phyloP scores from a whole-genome alignment of 2,797 vertebrate genomes.

The Gymnocypris eckloni region DNA sequence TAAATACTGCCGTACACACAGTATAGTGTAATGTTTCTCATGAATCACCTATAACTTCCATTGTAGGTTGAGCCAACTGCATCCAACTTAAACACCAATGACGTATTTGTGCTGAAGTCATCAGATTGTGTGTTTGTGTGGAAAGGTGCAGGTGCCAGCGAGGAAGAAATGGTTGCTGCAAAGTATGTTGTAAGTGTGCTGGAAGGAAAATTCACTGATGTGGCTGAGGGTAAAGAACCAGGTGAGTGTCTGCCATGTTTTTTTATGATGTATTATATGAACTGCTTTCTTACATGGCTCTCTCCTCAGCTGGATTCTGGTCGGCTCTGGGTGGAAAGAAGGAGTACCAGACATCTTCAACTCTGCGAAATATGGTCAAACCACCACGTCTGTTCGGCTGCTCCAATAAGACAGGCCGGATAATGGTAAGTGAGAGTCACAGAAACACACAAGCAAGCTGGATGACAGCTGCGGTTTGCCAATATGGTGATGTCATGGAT shows the following conservation, averaged over 20 bases:
- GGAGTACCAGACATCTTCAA: constrained; percentile 75
- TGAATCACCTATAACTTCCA: constrained; percentile 17
- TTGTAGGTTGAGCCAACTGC: constrained; percentile 71
- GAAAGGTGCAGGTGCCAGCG: constrained; percentile 73
- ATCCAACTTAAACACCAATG: constrained; percentile 78
- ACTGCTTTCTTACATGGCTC: not conserved
- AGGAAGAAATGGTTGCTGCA: constrained; percentile 70
- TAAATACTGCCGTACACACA: not conserved
- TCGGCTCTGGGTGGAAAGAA: constrained; percentile 76
- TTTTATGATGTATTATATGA: not conserved
- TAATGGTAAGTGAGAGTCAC: constrained; percentile 67
- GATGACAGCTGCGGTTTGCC: not conserved
- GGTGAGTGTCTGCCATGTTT: constrained; percentile 60
- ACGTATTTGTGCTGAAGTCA: constrained; percentile 79
- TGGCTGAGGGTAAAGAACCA: constrained; percentile 75
- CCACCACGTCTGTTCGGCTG: constrained; percentile 76
- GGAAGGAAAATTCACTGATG: constrained; percentile 63
- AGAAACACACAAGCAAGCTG: not conserved
- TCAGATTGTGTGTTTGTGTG: constrained; percentile 65
- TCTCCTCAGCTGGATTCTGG: constrained; percentile 75
- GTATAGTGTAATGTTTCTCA: not conserved
- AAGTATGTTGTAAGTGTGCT: constrained; percentile 70
- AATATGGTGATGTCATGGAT: not conserved
- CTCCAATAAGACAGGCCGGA: constrained; percentile 80
- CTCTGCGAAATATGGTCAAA: constrained; percentile 63